Base-by-base conservation (phyloP, 2,113 vertebrate species). In the Eublepharis macularius region DNA sequence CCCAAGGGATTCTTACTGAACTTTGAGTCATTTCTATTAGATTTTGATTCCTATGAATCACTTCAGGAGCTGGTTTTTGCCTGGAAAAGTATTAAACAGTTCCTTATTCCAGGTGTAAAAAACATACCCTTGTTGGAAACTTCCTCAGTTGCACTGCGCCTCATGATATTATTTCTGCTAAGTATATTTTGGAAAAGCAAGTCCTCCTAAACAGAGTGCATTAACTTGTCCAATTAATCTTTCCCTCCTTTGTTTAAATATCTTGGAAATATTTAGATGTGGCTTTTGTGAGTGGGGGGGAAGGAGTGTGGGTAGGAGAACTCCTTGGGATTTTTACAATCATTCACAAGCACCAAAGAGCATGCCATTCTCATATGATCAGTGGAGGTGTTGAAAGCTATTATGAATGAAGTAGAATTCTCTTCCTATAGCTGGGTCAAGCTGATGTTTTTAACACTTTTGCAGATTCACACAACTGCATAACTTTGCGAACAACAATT, bases 261-360 rank as follows among this genome's bases (percentile, higher is more conserved):
- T 83, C 69, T 87, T 69, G 88, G 80, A 39, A 17, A 78, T 83
- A 87, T 78, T 11, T 47, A 90, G 90, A 86, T 36, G 49, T 47
- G 39, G 34, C 41, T n/a, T 34, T 70, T 19, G 39, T 83, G 81
- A 76, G 21, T 80, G 78, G 81, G 89, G 76, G n/a, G n/a, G n/a
- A n/a, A n/a, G n/a, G 81, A 76, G 21, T 80, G 78, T 80, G 89
- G 76, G 11, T 36, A 74, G 60, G 76, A 81, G 78, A 92, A 47
- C 41, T 86, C 72, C 0, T 12, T 91, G 60, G 88, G 90, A 85
- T 86, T 80, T 57, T 70, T 83, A 57, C 54, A 75, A 66, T n/a
- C 66, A 65, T 57, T 82, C 34, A 75, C 57, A 83, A 82, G 29
- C 83, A 75, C 49, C 77, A 76, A 84, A 92, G 85, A 19, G n/a